A percentile compares a stretch with the other conserved stretches of the same genome.
Conservation (phyloP, 2,888 invertebrate species). For the Sylvicola fuscatus region DNA sequence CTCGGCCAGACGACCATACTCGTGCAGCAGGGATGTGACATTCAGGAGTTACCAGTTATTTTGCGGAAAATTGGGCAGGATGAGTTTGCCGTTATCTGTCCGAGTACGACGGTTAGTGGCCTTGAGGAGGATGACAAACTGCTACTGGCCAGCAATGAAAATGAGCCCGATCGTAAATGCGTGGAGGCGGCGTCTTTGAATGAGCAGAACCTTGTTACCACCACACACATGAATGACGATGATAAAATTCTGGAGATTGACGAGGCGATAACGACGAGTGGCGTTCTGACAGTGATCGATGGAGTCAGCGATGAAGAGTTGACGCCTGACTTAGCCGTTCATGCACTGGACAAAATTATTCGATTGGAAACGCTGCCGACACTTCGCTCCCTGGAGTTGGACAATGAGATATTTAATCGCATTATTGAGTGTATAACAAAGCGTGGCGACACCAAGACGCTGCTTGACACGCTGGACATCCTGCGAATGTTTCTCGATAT, state of each 20-base stretch:
- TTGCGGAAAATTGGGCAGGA: constrained; percentile 28
- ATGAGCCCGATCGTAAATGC: no score
- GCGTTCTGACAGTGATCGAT: constrained; percentile 24
- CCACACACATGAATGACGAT: no score
- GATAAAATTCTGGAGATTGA: constrained; percentile 9
- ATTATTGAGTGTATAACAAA: constrained; percentile 26
- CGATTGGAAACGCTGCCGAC: constrained; percentile 21
- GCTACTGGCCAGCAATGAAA: no score
- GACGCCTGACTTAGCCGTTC: constrained; percentile 24
- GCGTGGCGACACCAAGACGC: constrained; percentile 19
- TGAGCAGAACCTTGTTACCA: no score
- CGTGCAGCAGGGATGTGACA: constrained; percentile 42
- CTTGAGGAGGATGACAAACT: no score
- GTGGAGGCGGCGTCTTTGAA: no score
- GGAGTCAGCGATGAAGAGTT: constrained; percentile 27
- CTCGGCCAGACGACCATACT: constrained; percentile 30
- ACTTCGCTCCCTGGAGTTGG: constrained; percentile 6
- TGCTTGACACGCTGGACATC: constrained; percentile 24
- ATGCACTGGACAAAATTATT: constrained; percentile 25
- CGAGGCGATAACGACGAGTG: constrained; percentile 15
- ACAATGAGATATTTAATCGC: constrained; percentile 22
- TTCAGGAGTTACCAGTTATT: constrained; percentile 45
- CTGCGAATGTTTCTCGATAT: constrained; percentile 18
- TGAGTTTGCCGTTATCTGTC: constrained; percentile 20
- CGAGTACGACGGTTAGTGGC: constrained; percentile 1